A percentile compares a stretch with the other conserved stretches of the same genome.
Conservation (phyloP, 2,113 vertebrate genomes). For the Malurus elegans region DNA sequence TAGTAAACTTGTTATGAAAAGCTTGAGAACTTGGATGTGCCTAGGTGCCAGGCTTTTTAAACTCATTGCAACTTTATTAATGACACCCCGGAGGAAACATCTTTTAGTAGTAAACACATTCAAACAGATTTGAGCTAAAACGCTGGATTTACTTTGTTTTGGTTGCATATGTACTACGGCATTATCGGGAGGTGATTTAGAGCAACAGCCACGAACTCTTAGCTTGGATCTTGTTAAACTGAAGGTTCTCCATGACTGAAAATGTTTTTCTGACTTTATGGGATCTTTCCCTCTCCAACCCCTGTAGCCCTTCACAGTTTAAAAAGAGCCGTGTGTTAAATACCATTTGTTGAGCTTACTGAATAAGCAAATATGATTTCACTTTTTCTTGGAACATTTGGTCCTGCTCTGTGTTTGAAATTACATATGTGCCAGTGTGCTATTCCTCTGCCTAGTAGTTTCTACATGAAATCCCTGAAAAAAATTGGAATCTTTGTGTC, state of each 20-base stretch:
- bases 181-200: not conserved
- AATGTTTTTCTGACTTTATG: conserved; percentile 23
- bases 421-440: not conserved
- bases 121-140: conserved; percentile 14
- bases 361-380: conserved; percentile 42
- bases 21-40: conserved; percentile 19
- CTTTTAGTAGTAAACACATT: conserved; percentile 46
- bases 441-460: conserved; percentile 55
- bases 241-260: not conserved
- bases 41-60: conserved; percentile 29
- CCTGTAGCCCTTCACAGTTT: not conserved
- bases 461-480: conserved; percentile 62
- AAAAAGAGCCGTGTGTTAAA: conserved; percentile 25
- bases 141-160: not conserved
- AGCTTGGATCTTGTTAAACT: not conserved
- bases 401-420: conserved; percentile 30
- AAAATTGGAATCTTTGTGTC: conserved; percentile 83
- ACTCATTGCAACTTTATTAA: conserved; percentile 42
- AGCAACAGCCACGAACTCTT: not conserved
- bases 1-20: conserved; percentile 28
- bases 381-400: conserved; percentile 18
- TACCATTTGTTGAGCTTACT: conserved; percentile 32
- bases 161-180: not conserved
- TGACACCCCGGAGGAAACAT: conserved; percentile 35
- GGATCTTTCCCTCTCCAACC: not conserved